A percentile compares a stretch with the other conserved stretches of the same genome.
phyloP scores from a whole-genome alignment of 2,113 vertebrate genomes.

The Paedocypris sp. region DNA sequence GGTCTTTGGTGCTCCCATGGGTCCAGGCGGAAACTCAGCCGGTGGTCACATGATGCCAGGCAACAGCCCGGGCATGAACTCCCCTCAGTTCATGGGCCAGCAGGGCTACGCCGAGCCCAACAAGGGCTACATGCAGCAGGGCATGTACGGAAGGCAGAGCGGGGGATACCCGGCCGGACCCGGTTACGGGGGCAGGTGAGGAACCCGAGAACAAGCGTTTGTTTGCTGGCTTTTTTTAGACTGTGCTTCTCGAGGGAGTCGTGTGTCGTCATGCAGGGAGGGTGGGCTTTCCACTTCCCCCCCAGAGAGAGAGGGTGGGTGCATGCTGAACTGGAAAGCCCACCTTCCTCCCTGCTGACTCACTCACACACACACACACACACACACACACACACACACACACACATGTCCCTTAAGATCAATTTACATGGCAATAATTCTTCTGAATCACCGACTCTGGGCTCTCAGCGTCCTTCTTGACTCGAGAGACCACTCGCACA shows the following conservation, averaged over 20 bases:
- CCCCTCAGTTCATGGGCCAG: slow-evolving; percentile 78
- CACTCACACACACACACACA: slow-evolving; percentile 25
- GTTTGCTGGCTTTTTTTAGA: background rate
- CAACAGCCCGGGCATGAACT: slow-evolving; percentile 68
- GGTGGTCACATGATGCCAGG: slow-evolving; percentile 77
- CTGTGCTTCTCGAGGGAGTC: background rate
- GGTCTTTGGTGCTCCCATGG: slow-evolving; percentile 84
- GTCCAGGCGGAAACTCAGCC: slow-evolving; percentile 76
- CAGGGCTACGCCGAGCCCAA: slow-evolving; percentile 72
- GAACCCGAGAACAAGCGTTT: background rate
- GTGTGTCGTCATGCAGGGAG: slow-evolving; percentile 5
- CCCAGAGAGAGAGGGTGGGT: too few species aligned
- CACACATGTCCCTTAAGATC: background rate
- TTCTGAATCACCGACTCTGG: slow-evolving; percentile 22
- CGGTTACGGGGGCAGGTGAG: slow-evolving; percentile 73
- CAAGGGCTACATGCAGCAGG: slow-evolving; percentile 75
- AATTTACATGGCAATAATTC: slow-evolving; percentile 32
- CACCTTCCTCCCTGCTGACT: too few species aligned
- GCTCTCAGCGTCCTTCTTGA: slow-evolving; percentile 1
- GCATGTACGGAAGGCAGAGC: slow-evolving; percentile 71
- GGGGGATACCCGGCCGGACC: slow-evolving; percentile 60
- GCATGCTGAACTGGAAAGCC: too few species aligned
- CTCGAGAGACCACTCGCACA: background rate
- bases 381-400: slow-evolving; percentile 4
- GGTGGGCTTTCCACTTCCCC: too few species aligned